phyloP scores from a whole-genome alignment of 2,888 invertebrate genomes.

The Tetropium fuscum region DNA sequence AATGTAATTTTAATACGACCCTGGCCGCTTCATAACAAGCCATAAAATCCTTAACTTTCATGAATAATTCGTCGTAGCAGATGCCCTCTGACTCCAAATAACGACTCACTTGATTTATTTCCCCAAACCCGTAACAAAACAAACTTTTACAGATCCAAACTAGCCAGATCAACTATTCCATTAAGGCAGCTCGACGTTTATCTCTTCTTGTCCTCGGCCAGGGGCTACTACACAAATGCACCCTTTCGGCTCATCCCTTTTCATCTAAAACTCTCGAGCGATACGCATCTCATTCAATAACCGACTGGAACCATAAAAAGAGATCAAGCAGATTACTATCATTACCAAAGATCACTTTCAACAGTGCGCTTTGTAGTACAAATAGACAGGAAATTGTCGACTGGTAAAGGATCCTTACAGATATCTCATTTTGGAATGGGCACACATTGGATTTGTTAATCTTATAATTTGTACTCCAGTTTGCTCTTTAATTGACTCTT shows the following conservation, averaged over 20 bases:
- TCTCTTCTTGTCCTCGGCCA: not conserved
- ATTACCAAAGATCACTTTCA: slow-evolving; percentile 2
- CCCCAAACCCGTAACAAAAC: not conserved
- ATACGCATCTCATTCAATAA: slow-evolving; percentile 9
- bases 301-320: not conserved
- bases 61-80: too few relatives aligned
- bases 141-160: not conserved
- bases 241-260: slow-evolving; percentile 8
- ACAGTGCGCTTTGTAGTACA: slow-evolving; percentile 9
- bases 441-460: too few relatives aligned
- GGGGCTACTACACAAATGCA: not conserved
- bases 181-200: not conserved
- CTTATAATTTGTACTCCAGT: too few relatives aligned
- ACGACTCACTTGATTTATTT: too few relatives aligned
- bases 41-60: too few relatives aligned
- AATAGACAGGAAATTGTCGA: slow-evolving; percentile 3
- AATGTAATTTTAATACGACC: too few relatives aligned
- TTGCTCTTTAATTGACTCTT: too few relatives aligned
- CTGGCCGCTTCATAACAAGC: too few relatives aligned
- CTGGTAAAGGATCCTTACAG: slow-evolving; percentile 1
- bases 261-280: not conserved
- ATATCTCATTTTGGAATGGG: too few relatives aligned
- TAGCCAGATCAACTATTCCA: not conserved
- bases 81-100: too few relatives aligned
- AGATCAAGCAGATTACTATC: slow-evolving; percentile 6